Evolutionary conservation across 2,797 vertebrate species (phyloP).

Genomic region (Sebastes melanostomus): DNA sequence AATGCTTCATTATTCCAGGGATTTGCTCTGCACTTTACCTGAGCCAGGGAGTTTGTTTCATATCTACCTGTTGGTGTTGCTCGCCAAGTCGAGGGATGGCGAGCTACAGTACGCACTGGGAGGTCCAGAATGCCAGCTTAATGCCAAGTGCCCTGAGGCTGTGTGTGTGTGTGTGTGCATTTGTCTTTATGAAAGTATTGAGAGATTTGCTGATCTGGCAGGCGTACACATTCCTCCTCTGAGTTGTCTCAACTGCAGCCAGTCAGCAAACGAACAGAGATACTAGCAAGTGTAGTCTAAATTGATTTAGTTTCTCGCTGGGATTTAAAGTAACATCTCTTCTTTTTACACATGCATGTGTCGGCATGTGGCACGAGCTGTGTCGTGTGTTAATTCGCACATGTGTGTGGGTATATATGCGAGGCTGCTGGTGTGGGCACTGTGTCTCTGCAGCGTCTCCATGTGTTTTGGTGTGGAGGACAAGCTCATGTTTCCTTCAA

Average conservation of each 20-base stretch:
- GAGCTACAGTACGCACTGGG: slow-evolving; percentile 14
- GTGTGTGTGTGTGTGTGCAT: slow-evolving; percentile 7
- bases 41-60: slow-evolving; percentile 32
- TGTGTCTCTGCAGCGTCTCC: slow-evolving; percentile 16
- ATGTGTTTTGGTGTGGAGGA: slow-evolving; percentile 24
- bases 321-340: slow-evolving; percentile 3
- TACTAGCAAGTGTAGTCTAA: neutral
- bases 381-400: neutral
- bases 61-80: slow-evolving; percentile 40
- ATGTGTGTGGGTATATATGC: neutral
- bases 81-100: slow-evolving; percentile 12
- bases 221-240: slow-evolving; percentile 34
- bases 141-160: slow-evolving; percentile 41
- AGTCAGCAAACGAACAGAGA: slow-evolving; percentile 5
- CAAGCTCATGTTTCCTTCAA: slow-evolving; percentile 44
- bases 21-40: neutral
- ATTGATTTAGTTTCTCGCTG: slow-evolving; percentile 28
- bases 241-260: slow-evolving; percentile 51
- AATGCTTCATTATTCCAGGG: neutral
- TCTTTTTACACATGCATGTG: slow-evolving; percentile 8
- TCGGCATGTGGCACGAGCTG: slow-evolving; percentile 1
- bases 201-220: slow-evolving; percentile 54
- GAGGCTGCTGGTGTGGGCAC: neutral
- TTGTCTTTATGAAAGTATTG: slow-evolving; percentile 16
- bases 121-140: slow-evolving; percentile 46